Evolutionary conservation across 37 sponge, comb jelly and placozoan genomes (phyloP).

Genomic region (Haliclona indistincta): DNA sequence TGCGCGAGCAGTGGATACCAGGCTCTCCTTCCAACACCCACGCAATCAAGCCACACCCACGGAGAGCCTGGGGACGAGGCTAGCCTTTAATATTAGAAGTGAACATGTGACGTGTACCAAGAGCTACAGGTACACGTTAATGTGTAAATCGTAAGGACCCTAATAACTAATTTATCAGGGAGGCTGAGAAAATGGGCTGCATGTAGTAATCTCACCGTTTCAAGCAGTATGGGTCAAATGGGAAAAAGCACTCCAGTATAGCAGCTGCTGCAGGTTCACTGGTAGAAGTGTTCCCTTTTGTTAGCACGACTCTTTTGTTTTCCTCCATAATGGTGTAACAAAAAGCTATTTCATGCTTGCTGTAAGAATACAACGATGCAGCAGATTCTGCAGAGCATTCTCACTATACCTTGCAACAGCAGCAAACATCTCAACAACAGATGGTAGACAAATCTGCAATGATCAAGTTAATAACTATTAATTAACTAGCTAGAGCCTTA

Average conservation of each 20-base stretch:
- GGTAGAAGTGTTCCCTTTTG: conserved; percentile 5
- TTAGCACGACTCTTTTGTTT: conserved; percentile 70
- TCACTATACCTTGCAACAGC: conserved; percentile 43
- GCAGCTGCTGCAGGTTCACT: not conserved
- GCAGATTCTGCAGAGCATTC: not conserved
- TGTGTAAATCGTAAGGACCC: too few relatives aligned
- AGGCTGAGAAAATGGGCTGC: too few relatives aligned
- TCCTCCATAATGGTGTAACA: conserved; percentile 90
- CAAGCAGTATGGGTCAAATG: conserved; percentile 82
- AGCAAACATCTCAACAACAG: conserved; percentile 81
- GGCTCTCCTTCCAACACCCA: too few relatives aligned
- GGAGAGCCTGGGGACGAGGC: too few relatives aligned
- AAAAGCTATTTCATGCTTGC: conserved; percentile 74
- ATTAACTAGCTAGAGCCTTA: not conserved
- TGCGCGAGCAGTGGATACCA: too few relatives aligned
- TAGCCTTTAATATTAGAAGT: too few relatives aligned
- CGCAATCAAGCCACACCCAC: too few relatives aligned
- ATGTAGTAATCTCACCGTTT: conserved; percentile 40
- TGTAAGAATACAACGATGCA: conserved; percentile 11
- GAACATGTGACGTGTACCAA: too few relatives aligned
- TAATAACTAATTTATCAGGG: too few relatives aligned
- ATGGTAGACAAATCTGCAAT: conserved; percentile 64
- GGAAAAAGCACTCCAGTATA: conserved; percentile 73
- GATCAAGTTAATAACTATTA: not conserved
- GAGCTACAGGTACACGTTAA: too few relatives aligned